A percentile compares a stretch with the other conserved stretches of the same genome.
phyloP scores from a whole-genome alignment of 1,140 invertebrate species.

The Aphelinus atriplicis region DNA sequence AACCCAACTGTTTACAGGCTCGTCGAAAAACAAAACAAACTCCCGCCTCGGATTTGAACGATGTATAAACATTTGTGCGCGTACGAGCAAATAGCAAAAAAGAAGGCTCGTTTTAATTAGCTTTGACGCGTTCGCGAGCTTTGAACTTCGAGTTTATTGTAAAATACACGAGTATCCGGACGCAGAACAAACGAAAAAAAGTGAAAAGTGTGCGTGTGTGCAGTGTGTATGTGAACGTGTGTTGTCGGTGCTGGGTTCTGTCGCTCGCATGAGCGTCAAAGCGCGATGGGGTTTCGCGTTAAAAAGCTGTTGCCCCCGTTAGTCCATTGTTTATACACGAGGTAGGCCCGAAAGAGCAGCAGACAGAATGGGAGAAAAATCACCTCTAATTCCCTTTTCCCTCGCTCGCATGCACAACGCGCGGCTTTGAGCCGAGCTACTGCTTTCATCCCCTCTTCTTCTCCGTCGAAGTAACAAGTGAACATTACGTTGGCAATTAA shows the following conservation, averaged over 20 bases:
- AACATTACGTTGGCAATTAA: constrained; percentile 5
- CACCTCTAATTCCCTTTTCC: constrained; percentile 10
- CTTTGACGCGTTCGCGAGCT: constrained; percentile 19
- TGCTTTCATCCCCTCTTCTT: background rate
- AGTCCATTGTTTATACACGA: constrained; percentile 12
- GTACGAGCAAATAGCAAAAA: constrained; percentile 1
- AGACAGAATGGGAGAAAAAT: constrained; percentile 1
- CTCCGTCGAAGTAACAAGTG: too few species aligned
- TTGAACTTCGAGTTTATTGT: constrained; percentile 12
- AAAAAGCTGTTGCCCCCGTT: constrained; percentile 6
- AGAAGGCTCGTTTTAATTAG: constrained; percentile 23
- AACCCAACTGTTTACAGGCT: too few species aligned
- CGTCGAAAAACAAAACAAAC: too few species aligned
- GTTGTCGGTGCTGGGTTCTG: too few species aligned
- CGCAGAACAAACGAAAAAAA: constrained; percentile 15
- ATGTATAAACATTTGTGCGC: too few species aligned
- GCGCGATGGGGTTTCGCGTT: constrained; percentile 1
- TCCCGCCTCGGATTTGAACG: too few species aligned
- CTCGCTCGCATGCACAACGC: constrained; percentile 14
- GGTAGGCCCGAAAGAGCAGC: background rate
- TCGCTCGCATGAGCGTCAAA: background rate
- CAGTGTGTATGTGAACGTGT: too few species aligned
- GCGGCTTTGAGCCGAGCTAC: constrained; percentile 16
- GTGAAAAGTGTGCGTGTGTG: background rate
- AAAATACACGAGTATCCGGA: constrained; percentile 6